phyloP scores from a whole-genome alignment of 2,888 invertebrate genomes.

The Orthosia incerta region DNA sequence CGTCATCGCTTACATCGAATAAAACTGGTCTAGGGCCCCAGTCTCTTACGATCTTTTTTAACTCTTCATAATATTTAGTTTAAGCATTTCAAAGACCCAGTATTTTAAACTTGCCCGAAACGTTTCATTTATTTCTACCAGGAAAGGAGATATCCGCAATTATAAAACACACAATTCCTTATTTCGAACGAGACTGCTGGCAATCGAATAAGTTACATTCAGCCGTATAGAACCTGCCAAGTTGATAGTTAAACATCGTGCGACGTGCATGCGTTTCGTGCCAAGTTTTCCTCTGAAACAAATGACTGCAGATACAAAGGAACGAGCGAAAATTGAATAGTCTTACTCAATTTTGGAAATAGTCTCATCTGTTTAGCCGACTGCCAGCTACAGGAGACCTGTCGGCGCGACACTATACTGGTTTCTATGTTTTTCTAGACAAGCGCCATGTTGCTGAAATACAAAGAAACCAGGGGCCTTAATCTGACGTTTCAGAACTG shows the following conservation, averaged over 20 bases:
- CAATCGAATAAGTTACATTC: conserved; percentile 36
- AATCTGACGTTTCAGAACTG: too few relatives aligned
- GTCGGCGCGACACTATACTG: too few relatives aligned
- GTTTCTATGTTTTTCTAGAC: too few relatives aligned
- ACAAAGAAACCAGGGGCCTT: too few relatives aligned
- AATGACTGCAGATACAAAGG: conserved; percentile 33
- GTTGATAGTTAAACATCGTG: conserved; percentile 29
- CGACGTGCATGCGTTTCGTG: conserved; percentile 28
- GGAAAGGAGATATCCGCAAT: background rate
- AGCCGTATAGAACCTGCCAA: conserved; percentile 29
- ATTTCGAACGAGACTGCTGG: background rate
- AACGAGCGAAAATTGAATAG: conserved; percentile 33
- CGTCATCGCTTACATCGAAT: too few relatives aligned
- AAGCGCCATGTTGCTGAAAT: too few relatives aligned
- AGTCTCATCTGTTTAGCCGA: background rate
- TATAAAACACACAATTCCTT: conserved; percentile 7
- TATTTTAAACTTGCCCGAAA: background rate
- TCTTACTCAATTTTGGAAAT: conserved; percentile 21
- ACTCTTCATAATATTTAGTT: too few relatives aligned
- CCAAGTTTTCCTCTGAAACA: conserved; percentile 41
- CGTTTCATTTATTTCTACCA: background rate
- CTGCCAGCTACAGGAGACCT: too few relatives aligned
- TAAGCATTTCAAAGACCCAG: background rate
- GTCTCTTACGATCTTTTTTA: too few relatives aligned
- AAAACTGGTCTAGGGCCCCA: too few relatives aligned